A percentile compares a stretch with the other conserved stretches of the same genome.
Evolutionary conservation across 2,797 vertebrate genomes (phyloP).

Genomic region (Cyclopterus lumpus): DNA sequence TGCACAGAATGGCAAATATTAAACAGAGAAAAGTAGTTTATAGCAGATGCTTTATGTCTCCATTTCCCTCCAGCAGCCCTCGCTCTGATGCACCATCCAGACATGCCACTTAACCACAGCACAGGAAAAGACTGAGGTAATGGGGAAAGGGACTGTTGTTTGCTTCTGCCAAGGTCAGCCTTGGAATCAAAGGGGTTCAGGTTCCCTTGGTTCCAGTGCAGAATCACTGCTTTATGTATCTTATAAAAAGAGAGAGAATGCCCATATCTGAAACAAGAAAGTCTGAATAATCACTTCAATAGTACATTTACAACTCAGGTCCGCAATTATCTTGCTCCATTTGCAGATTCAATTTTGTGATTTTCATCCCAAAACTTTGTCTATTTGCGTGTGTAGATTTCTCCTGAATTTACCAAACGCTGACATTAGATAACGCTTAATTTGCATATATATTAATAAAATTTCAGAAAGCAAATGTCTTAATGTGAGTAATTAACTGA

Average conservation of each 20-base stretch:
- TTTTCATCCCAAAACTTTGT: background rate
- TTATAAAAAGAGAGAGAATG: background rate
- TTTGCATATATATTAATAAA: background rate
- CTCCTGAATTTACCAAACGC: background rate
- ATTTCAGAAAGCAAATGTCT: background rate
- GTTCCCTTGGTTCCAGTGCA: conserved; percentile 4
- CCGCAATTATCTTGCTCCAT: background rate
- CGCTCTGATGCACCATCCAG: conserved; percentile 33
- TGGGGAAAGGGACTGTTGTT: conserved; percentile 34
- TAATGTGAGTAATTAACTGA: background rate
- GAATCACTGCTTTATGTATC: background rate
- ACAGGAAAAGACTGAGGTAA: conserved; percentile 58
- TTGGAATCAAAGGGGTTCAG: conserved; percentile 7
- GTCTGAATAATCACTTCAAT: conserved; percentile 5
- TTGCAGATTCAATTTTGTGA: background rate
- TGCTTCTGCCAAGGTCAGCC: conserved; percentile 25
- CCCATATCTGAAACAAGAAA: background rate
- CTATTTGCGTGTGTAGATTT: background rate
- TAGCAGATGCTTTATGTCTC: conserved; percentile 13
- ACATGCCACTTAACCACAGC: conserved; percentile 47
- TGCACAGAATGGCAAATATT: background rate
- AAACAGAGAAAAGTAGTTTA: conserved; percentile 15
- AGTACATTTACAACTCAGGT: background rate
- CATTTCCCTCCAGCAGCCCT: conserved; percentile 28
- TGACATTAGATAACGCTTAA: background rate